These are phyloP conservation scores for Puma concolor DNA, from an alignment of 2,113 vertebrate species.

Conservation along the genomic window DNA sequence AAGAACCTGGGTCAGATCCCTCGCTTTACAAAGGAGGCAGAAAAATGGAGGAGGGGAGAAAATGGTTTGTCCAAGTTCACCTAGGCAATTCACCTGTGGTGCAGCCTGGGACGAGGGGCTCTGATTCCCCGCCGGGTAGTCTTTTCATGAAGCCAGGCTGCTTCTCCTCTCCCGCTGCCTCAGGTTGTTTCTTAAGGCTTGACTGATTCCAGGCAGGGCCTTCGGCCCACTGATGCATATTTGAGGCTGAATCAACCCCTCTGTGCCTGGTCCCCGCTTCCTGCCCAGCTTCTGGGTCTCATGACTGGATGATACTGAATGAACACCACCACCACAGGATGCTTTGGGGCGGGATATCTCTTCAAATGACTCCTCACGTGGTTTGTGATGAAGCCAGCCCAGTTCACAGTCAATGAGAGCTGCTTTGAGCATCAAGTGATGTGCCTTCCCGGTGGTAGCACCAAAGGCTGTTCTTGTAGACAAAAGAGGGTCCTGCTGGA, in stretches of 20 bases:
- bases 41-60: too few relatives aligned
- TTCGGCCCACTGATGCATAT: neutral
- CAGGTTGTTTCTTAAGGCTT: neutral
- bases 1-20: neutral
- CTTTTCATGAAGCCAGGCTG: neutral
- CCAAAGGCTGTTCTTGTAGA: neutral
- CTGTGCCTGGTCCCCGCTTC: slow-evolving; percentile 45
- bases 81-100: neutral
- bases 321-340: slow-evolving; percentile 21
- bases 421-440: neutral
- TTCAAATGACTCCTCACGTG: slow-evolving; percentile 50
- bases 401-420: neutral
- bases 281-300: slow-evolving; percentile 30
- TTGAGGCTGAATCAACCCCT: neutral
- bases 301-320: slow-evolving; percentile 11
- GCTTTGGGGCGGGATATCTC: neutral
- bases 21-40: neutral
- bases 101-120: accelerated
- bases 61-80: neutral
- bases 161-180: neutral
- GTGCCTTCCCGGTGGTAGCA: too few relatives aligned
- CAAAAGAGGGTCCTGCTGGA: neutral
- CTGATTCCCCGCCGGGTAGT: neutral
- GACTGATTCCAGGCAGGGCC: neutral
- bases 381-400: neutral